Evolutionary conservation across 2,113 vertebrate genomes (phyloP).

Genomic region (Salvelinus sp.): DNA sequence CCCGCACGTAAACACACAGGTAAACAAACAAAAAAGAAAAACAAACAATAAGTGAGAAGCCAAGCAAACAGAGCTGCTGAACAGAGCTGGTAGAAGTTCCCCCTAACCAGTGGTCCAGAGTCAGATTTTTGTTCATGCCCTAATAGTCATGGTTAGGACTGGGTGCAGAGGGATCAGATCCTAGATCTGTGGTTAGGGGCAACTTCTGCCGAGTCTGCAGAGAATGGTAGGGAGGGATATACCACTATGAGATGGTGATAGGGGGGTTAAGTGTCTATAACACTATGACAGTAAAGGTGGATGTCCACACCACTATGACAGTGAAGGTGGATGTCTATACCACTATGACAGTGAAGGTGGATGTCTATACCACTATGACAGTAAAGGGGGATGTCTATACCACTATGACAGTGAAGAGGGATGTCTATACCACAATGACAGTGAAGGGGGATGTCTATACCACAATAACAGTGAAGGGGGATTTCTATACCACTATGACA

Average conservation of each 20-base stretch:
- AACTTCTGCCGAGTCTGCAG: slow-evolving; percentile 28
- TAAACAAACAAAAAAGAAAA: slow-evolving; percentile 53
- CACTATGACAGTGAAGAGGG: too few species aligned
- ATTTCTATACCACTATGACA: too few species aligned
- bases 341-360: too few species aligned
- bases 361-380: too few species aligned
- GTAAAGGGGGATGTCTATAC: too few species aligned
- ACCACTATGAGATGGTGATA: slow-evolving; percentile 65
- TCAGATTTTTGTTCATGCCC: slow-evolving; percentile 24
- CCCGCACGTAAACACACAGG: slow-evolving; percentile 42
- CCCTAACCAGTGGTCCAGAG: slow-evolving; percentile 49
- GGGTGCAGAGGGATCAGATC: slow-evolving; percentile 39
- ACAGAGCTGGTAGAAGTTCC: slow-evolving; percentile 43
- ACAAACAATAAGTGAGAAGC: slow-evolving; percentile 62
- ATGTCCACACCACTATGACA: too few species aligned
- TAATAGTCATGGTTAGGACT: background rate
- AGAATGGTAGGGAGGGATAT: slow-evolving; percentile 48
- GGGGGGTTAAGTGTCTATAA: slow-evolving; percentile 44
- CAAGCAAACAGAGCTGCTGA: slow-evolving; percentile 78
- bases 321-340: too few species aligned
- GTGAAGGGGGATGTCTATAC: too few species aligned
- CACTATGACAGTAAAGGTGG: slow-evolving; percentile 37
- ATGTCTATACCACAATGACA: too few species aligned
- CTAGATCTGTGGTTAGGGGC: slow-evolving; percentile 43
- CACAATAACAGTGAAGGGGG: too few species aligned